phyloP scores from a whole-genome alignment of 2,888 invertebrate genomes.

The Cephus sareptanus region DNA sequence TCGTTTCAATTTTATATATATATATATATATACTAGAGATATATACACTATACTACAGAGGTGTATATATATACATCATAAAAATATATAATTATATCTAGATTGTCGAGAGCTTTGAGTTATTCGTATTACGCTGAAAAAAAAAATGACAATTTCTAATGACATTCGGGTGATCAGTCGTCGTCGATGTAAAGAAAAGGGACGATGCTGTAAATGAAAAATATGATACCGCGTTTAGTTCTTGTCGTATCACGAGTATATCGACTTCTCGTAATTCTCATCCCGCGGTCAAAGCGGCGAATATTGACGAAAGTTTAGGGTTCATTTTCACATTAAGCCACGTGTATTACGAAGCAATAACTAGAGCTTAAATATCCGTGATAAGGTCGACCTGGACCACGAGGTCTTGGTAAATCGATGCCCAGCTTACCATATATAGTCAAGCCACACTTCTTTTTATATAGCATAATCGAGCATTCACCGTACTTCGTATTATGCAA shows the following conservation, averaged over 20 bases:
- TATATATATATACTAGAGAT: not conserved
- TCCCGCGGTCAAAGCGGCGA: conserved; percentile 2
- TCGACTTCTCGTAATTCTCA: not conserved
- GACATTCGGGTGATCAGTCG: too few relatives aligned
- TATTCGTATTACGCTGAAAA: not conserved
- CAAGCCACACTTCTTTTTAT: too few relatives aligned
- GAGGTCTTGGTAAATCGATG: not conserved
- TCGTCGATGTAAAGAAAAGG: too few relatives aligned
- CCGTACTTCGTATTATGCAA: too few relatives aligned
- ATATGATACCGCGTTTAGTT: not conserved
- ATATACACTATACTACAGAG: too few relatives aligned
- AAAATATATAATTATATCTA: not conserved
- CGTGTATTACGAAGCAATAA: conserved; percentile 61
- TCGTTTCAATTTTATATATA: not conserved
- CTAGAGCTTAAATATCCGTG: conserved; percentile 59
- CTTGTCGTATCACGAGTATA: not conserved
- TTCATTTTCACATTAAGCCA: conserved; percentile 44
- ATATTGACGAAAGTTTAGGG: conserved; percentile 19
- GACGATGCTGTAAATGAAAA: too few relatives aligned
- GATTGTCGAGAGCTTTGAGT: not conserved
- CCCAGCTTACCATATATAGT: not conserved
- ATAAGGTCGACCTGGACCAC: conserved; percentile 40
- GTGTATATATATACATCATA: not conserved
- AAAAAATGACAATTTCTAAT: too few relatives aligned
- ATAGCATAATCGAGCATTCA: too few relatives aligned